Percentiles rank a stretch among this genome's conserved stretches.
Conservation (phyloP, 1,140 invertebrate genomes). For the Arctopsyche grandis region DNA sequence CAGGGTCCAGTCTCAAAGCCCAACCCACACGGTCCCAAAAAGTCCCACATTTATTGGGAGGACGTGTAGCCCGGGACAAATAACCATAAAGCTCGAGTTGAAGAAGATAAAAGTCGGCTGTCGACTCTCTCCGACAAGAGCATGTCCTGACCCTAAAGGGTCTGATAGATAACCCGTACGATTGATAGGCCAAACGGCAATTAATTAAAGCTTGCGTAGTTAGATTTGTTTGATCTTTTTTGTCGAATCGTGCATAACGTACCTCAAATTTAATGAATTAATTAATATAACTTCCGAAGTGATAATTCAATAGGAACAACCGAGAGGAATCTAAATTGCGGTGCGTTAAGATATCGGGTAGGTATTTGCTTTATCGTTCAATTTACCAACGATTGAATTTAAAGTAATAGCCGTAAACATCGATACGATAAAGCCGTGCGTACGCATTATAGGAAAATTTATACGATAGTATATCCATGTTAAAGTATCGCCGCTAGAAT, state of each 20-base stretch:
- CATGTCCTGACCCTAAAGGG: constrained; percentile 5
- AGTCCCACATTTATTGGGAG: constrained; percentile 42
- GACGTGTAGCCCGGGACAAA: constrained; percentile 45
- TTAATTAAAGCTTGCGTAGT: constrained; percentile 7
- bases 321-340: constrained; percentile 1
- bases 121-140: not conserved
- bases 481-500: not conserved
- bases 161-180: constrained; percentile 1
- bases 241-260: no score
- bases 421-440: constrained; percentile 8
- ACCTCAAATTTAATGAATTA: no score
- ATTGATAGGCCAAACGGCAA: not conserved
- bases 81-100: constrained; percentile 48
- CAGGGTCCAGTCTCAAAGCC: constrained; percentile 25
- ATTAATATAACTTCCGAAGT: no score
- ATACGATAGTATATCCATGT: not conserved
- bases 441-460: not conserved
- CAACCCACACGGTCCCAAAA: constrained; percentile 10
- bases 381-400: constrained; percentile 17
- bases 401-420: constrained; percentile 14
- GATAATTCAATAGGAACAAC: no score
- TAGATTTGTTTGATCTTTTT: no score
- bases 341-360: constrained; percentile 9
- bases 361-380: not conserved
- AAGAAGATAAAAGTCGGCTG: constrained; percentile 44